Evolutionary conservation across 2,888 invertebrate genomes (phyloP).

Genomic region (Drosophila ustulata): DNA sequence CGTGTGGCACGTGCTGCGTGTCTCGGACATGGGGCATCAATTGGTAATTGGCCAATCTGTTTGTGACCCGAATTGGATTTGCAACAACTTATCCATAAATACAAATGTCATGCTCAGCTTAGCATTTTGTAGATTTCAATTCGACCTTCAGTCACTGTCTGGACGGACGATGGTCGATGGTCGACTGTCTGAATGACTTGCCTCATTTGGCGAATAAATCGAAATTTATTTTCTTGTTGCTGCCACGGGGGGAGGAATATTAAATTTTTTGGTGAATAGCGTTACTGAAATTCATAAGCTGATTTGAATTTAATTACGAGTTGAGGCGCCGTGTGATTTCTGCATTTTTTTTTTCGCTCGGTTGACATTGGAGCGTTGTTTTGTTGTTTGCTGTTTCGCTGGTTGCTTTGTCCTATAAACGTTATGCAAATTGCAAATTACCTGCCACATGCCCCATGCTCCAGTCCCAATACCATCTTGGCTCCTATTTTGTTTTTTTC

Average conservation of each 20-base stretch:
- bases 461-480: conserved; percentile 11
- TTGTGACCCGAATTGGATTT: conserved; percentile 5
- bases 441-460: conserved; percentile 15
- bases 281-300: conserved; percentile 47
- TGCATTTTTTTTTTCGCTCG: conserved; percentile 7
- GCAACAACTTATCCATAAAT: background rate
- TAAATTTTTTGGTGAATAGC: conserved; percentile 28
- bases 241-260: conserved; percentile 22
- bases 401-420: conserved; percentile 59
- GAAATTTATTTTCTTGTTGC: conserved; percentile 10
- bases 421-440: conserved; percentile 67
- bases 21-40: background rate
- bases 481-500: conserved; percentile 26
- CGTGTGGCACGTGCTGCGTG: conserved; percentile 15
- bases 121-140: background rate
- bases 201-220: conserved; percentile 1
- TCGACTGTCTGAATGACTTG: conserved; percentile 11
- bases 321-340: conserved; percentile 18
- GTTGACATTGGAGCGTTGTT: conserved; percentile 45
- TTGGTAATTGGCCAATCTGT: conserved; percentile 9
- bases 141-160: background rate
- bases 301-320: conserved; percentile 75
- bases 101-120: conserved; percentile 6
- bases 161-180: background rate
- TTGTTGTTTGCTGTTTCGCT: conserved; percentile 6